A percentile compares a stretch with the other conserved stretches of the same genome.
phyloP scores from a whole-genome alignment of 2,797 vertebrate species.

The Cossypha caffra region DNA sequence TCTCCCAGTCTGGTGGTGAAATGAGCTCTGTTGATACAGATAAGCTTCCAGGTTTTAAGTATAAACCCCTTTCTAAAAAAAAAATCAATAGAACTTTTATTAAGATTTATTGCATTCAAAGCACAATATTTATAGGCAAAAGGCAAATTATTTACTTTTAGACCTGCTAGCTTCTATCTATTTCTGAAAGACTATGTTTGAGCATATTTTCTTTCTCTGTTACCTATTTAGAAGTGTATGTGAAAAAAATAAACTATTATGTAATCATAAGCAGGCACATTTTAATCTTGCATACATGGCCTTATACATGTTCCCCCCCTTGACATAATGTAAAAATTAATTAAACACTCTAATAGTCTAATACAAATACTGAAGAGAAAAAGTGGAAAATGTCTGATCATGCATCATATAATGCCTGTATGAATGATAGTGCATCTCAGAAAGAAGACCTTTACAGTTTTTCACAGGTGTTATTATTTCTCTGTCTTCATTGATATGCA shows the following conservation, averaged over 20 bases:
- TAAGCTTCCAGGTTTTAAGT: background rate
- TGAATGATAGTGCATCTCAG: background rate
- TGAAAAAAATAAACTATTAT: background rate
- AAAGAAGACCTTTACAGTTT: background rate
- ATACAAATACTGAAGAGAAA: background rate
- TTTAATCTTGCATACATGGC: background rate
- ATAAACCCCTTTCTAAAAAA: background rate
- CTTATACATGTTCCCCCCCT: rapidly evolving
- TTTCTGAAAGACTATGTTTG: background rate
- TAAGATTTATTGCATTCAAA: background rate
- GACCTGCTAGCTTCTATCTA: background rate
- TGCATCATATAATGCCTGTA: rapidly evolving
- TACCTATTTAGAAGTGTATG: background rate
- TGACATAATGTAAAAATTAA: background rate
- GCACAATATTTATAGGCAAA: background rate
- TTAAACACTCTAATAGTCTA: background rate
- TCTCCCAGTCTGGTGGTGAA: background rate
- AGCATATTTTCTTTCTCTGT: background rate
- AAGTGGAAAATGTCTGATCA: background rate
- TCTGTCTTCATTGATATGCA: background rate
- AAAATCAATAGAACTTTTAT: background rate
- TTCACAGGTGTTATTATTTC: background rate
- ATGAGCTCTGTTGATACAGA: background rate
- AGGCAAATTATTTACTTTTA: background rate
- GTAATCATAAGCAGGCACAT: background rate